Conservation (phyloP, 2,797 vertebrate species). For the Gymnodraco acuticeps region DNA sequence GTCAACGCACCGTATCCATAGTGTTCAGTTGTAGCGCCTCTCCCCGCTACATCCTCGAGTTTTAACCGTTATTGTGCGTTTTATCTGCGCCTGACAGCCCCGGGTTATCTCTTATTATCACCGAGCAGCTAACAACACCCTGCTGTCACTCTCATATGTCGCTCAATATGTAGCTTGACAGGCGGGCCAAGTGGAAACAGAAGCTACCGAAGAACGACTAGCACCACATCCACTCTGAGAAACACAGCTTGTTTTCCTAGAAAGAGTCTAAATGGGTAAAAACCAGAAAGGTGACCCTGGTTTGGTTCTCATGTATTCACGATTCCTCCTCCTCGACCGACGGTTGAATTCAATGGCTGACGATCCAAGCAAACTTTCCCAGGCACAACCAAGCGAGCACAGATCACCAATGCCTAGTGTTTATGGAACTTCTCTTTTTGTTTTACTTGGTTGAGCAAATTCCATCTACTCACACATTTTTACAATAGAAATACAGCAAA, state of each 20-base stretch:
- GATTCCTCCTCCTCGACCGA: constrained; percentile 18
- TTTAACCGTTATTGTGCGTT: constrained; percentile 74
- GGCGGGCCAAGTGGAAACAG: constrained; percentile 6
- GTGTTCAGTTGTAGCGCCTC: background rate
- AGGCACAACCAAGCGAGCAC: constrained; percentile 70
- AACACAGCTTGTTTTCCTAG: accelerated
- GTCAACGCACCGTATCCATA: constrained; percentile 28
- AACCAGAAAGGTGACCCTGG: constrained; percentile 76
- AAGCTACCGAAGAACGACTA: background rate
- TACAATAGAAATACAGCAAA: no score
- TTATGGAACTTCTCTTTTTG: background rate
- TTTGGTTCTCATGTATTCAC: background rate
- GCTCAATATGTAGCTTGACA: constrained; percentile 7
- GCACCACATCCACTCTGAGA: background rate
- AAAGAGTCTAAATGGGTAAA: background rate
- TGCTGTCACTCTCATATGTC: constrained; percentile 79
- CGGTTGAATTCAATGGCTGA: constrained; percentile 59
- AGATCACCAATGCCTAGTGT: background rate
- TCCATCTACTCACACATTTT: no score
- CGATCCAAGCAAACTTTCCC: constrained; percentile 58
- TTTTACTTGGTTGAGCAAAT: no score
- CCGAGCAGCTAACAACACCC: constrained; percentile 69
- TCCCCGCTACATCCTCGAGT: constrained; percentile 42
- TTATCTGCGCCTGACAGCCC: constrained; percentile 82
- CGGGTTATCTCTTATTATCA: constrained; percentile 80